These are phyloP conservation scores for Notothenia coriiceps DNA, from an alignment of 2,113 vertebrate species.

Conservation along the genomic window DNA sequence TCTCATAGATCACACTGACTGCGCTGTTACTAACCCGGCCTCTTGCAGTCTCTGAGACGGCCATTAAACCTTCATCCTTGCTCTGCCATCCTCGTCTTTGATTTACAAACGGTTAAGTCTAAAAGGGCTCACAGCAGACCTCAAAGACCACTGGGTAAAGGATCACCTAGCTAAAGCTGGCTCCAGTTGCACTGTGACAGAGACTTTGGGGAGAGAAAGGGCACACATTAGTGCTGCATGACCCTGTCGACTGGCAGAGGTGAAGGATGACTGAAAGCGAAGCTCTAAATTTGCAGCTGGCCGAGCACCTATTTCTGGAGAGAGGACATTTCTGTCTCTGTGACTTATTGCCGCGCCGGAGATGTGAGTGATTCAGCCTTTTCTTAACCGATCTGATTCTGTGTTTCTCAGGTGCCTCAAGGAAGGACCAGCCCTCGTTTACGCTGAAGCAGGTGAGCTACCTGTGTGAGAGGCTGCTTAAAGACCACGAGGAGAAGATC, in stretches of 20 bases:
- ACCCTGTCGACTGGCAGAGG: conserved; percentile 24
- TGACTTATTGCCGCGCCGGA: background rate
- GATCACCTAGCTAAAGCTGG: conserved; percentile 26
- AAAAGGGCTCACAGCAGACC: conserved; percentile 36
- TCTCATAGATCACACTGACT: conserved; percentile 49
- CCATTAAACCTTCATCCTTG: conserved; percentile 27
- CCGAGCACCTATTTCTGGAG: conserved; percentile 25
- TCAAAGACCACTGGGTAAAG: conserved; percentile 37
- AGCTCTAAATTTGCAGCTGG: conserved; percentile 42
- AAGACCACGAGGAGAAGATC: conserved; percentile 94
- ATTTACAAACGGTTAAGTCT: conserved; percentile 53
- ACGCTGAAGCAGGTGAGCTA: conserved; percentile 93
- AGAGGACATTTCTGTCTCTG: conserved; percentile 9
- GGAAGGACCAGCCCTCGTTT: conserved; percentile 93
- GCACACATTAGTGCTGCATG: conserved; percentile 44
- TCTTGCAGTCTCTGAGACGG: conserved; percentile 34
- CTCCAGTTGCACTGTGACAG: conserved; percentile 36
- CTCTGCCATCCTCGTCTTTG: conserved; percentile 19
- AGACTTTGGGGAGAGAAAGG: conserved; percentile 1
- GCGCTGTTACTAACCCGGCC: conserved; percentile 14
- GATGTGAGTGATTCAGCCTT: background rate
- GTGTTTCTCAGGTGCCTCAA: conserved; percentile 85
- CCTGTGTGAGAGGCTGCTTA: conserved; percentile 92
- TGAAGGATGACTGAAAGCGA: conserved; percentile 5
- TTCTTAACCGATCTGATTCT: conserved; percentile 12